Conservation (phyloP, 2,113 vertebrate genomes). For the Esox niger region DNA sequence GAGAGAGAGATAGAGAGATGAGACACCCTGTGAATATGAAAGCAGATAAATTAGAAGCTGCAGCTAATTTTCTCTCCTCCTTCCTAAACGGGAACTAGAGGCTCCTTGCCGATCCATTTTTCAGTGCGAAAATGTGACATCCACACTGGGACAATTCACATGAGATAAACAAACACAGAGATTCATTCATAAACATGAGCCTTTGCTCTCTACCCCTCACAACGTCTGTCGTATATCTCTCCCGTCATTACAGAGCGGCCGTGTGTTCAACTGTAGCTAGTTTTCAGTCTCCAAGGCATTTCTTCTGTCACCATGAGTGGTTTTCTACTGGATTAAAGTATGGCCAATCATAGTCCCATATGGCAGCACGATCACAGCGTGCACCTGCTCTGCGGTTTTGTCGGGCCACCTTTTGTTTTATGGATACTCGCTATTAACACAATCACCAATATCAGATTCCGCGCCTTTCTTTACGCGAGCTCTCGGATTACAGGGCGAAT, state of each 20-base stretch:
- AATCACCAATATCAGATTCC: constrained; percentile 66
- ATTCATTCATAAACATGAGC: constrained; percentile 54
- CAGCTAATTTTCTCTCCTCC: constrained; percentile 59
- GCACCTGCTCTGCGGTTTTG: constrained; percentile 69
- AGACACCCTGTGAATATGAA: constrained; percentile 19
- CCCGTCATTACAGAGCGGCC: background rate
- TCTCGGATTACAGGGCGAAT: constrained; percentile 52
- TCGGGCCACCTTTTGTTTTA: constrained; percentile 64
- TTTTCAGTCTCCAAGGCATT: constrained; percentile 28
- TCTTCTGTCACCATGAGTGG: constrained; percentile 58
- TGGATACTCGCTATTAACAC: constrained; percentile 66
- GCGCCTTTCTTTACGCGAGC: constrained; percentile 57
- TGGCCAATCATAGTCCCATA: constrained; percentile 18
- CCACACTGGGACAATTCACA: constrained; percentile 42
- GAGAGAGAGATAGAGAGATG: background rate
- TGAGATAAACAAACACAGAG: constrained; percentile 27
- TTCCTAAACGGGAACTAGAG: constrained; percentile 50
- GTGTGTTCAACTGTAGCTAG: constrained; percentile 41
- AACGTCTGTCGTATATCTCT: constrained; percentile 31
- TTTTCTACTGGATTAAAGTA: constrained; percentile 45
- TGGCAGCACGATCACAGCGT: constrained; percentile 55
- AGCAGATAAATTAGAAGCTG: constrained; percentile 26
- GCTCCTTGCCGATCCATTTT: constrained; percentile 55
- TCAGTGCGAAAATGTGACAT: constrained; percentile 29
- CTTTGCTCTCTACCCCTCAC: background rate